These are phyloP conservation scores for Trilocha varians DNA, from an alignment of 2,888 invertebrate genomes.

Conservation along the genomic window DNA sequence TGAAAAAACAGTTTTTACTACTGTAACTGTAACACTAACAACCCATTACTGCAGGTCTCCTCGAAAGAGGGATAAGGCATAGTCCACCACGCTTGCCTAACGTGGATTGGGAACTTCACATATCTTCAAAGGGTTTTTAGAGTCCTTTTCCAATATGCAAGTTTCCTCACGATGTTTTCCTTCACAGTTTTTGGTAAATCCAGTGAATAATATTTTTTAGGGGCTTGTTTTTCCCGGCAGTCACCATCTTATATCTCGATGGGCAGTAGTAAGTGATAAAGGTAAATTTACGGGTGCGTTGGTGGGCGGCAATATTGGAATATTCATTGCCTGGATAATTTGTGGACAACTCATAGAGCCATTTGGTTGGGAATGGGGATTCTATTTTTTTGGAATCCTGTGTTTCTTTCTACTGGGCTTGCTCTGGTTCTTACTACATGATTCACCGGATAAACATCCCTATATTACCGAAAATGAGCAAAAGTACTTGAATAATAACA, in stretches of 20 bases:
- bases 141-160: too few species aligned
- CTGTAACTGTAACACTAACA: too few species aligned
- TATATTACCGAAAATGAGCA: slow-evolving; percentile 76
- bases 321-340: slow-evolving; percentile 79
- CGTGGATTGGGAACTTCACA: too few species aligned
- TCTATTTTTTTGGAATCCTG: slow-evolving; percentile 76
- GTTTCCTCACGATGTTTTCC: too few species aligned
- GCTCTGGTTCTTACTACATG: slow-evolving; percentile 74
- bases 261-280: slow-evolving; percentile 82
- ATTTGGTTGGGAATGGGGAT: slow-evolving; percentile 79
- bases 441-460: slow-evolving; percentile 76
- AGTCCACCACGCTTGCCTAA: too few species aligned
- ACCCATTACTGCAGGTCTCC: too few species aligned
- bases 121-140: too few species aligned
- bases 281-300: slow-evolving; percentile 78
- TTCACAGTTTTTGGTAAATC: too few species aligned
- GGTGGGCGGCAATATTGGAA: slow-evolving; percentile 81
- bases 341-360: slow-evolving; percentile 76
- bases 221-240: slow-evolving; percentile 76
- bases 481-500: slow-evolving; percentile 69
- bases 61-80: too few species aligned
- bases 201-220: slow-evolving; percentile 32
- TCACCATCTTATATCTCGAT: slow-evolving; percentile 78
- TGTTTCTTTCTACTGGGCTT: slow-evolving; percentile 67
- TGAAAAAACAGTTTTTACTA: too few species aligned